Conservation (phyloP, 2,113 vertebrate species). For the Petrocephalus zakoni region DNA sequence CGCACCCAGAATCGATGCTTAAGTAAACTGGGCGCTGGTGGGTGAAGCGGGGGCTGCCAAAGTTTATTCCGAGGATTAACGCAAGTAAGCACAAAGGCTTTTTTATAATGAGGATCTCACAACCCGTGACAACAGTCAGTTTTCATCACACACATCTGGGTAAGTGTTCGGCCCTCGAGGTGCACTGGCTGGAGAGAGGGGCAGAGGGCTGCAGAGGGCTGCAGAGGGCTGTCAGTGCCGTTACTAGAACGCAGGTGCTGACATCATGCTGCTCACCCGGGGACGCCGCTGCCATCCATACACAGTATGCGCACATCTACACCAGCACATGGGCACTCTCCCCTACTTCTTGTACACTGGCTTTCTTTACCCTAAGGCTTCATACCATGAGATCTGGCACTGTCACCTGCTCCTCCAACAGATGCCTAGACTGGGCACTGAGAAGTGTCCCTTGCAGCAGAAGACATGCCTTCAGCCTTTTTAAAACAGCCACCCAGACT, state of each 20-base stretch:
- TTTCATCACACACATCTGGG: not conserved
- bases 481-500: not conserved
- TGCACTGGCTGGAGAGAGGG: slow-evolving; percentile 5
- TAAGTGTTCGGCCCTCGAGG: not conserved
- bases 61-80: not conserved
- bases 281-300: not conserved
- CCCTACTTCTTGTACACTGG: not conserved
- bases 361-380: slow-evolving; percentile 21
- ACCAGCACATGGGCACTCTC: slow-evolving; percentile 6
- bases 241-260: slow-evolving; percentile 48
- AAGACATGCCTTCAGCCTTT: not conserved
- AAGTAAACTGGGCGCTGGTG: too few species aligned
- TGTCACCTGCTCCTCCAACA: not conserved
- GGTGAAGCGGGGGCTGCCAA: not conserved
- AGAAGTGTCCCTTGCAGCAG: not conserved
- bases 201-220: not conserved
- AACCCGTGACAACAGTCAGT: not conserved
- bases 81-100: not conserved
- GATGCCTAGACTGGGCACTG: not conserved
- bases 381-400: slow-evolving; percentile 5
- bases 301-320: not conserved
- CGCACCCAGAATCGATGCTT: not conserved
- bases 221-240: slow-evolving; percentile 34
- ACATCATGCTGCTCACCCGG: slow-evolving; percentile 11
- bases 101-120: slow-evolving; percentile 12